These are phyloP conservation scores for Drosophila rellima DNA, from an alignment of 2,888 invertebrate species.

Conservation along the genomic window DNA sequence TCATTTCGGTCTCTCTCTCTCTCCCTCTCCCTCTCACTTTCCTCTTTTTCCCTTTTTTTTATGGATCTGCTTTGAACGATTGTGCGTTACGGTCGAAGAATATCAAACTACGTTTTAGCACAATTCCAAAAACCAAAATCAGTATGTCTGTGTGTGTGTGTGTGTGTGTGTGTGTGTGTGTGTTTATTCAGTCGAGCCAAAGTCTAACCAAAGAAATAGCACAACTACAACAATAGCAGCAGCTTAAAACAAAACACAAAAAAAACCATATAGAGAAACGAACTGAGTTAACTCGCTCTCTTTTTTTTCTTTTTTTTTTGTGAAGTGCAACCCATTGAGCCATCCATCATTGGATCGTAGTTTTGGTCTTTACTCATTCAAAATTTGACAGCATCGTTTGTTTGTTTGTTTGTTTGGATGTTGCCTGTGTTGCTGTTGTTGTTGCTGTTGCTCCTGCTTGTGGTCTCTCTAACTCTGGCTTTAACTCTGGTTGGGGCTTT, in stretches of 20 bases:
- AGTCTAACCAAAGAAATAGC: slow-evolving; percentile 37
- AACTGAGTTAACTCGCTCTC: slow-evolving; percentile 31
- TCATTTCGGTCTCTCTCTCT: slow-evolving; percentile 17
- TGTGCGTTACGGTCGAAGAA: slow-evolving; percentile 51
- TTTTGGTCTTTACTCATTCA: slow-evolving; percentile 81
- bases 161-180: slow-evolving; percentile 35
- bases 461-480: slow-evolving; percentile 10
- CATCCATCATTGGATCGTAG: slow-evolving; percentile 77
- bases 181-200: slow-evolving; percentile 35
- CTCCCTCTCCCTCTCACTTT: too few relatives aligned
- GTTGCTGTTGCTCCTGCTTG: slow-evolving; percentile 25
- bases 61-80: slow-evolving; percentile 51
- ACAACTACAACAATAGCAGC: slow-evolving; percentile 2
- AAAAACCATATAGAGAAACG: slow-evolving; percentile 1
- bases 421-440: slow-evolving; percentile 13
- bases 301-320: slow-evolving; percentile 19
- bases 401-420: slow-evolving; percentile 61
- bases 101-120: slow-evolving; percentile 65
- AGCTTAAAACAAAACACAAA: slow-evolving; percentile 35
- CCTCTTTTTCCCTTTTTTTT: slow-evolving; percentile 9
- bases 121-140: slow-evolving; percentile 48
- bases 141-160: slow-evolving; percentile 8
- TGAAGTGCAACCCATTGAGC: slow-evolving; percentile 53
- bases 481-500: slow-evolving; percentile 10
- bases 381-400: slow-evolving; percentile 81